Conservation (phyloP, 2,888 invertebrate species). For the Mactromeris polynyma region DNA sequence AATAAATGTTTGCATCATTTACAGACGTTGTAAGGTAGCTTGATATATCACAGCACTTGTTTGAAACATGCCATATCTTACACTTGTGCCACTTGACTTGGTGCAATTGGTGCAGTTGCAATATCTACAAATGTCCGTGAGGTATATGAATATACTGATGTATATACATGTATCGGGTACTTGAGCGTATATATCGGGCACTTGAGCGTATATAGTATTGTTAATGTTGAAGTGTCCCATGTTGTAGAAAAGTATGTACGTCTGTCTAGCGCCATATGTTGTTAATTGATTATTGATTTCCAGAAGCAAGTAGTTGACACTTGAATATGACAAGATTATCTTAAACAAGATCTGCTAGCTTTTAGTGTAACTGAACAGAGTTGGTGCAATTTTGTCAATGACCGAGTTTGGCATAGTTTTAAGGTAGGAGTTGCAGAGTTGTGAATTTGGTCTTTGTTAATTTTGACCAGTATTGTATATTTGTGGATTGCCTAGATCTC, state of each 20-base stretch:
- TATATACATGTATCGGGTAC: background rate
- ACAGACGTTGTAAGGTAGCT: no score
- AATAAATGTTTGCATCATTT: no score
- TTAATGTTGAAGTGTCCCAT: background rate
- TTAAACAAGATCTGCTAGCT: background rate
- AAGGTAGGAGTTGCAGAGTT: background rate
- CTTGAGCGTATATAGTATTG: background rate
- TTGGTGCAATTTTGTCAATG: background rate
- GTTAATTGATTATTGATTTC: slow-evolving; percentile 10
- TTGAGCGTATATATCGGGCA: no score
- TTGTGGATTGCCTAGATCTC: background rate
- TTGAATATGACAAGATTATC: background rate
- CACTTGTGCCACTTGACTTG: no score
- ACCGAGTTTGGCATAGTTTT: background rate
- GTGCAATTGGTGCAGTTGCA: no score
- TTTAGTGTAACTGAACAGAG: background rate
- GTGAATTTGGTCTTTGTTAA: background rate
- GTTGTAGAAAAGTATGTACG: background rate
- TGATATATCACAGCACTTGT: no score
- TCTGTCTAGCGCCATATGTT: background rate
- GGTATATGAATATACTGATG: background rate
- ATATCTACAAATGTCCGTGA: no score
- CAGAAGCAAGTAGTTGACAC: background rate
- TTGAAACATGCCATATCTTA: no score
- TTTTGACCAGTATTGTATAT: background rate